Conservation (phyloP, 2,113 vertebrate species). For the Nettapus auritus region DNA sequence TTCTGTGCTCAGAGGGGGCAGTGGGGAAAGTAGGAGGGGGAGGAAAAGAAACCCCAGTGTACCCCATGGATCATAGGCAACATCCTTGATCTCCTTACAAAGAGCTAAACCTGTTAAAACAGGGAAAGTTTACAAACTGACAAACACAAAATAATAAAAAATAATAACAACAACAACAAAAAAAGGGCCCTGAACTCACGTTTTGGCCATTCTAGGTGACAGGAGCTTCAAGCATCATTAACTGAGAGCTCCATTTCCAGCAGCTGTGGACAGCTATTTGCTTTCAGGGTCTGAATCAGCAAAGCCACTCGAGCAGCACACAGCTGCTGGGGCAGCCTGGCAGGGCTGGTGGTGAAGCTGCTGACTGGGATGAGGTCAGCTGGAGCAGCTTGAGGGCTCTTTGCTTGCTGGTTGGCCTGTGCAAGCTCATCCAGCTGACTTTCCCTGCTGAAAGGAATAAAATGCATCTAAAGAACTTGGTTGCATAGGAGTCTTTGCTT, state of each 20-base stretch:
- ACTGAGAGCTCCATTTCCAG: neutral
- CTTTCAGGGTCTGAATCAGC: neutral
- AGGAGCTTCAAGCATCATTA: neutral
- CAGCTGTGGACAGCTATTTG: neutral
- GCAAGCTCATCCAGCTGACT: accelerated
- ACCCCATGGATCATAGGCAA: neutral
- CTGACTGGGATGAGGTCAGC: neutral
- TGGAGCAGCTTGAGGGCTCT: neutral
- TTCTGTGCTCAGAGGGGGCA: neutral
- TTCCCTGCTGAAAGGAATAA: neutral
- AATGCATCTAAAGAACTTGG: neutral
- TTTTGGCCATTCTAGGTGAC: neutral
- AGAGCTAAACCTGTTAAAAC: neutral
- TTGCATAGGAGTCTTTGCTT: neutral
- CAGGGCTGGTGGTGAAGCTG: neutral
- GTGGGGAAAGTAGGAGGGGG: neutral
- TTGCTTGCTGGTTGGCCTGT: neutral
- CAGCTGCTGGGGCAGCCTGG: neutral
- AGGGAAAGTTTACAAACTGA: neutral
- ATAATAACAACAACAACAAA: neutral
- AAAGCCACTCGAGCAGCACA: accelerated
- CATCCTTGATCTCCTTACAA: neutral
- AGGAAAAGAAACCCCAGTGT: neutral
- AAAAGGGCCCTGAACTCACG: neutral
- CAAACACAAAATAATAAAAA: neutral